These are phyloP conservation scores for Synanceia verrucosa DNA, from an alignment of 2,797 vertebrate genomes.

Conservation along the genomic window DNA sequence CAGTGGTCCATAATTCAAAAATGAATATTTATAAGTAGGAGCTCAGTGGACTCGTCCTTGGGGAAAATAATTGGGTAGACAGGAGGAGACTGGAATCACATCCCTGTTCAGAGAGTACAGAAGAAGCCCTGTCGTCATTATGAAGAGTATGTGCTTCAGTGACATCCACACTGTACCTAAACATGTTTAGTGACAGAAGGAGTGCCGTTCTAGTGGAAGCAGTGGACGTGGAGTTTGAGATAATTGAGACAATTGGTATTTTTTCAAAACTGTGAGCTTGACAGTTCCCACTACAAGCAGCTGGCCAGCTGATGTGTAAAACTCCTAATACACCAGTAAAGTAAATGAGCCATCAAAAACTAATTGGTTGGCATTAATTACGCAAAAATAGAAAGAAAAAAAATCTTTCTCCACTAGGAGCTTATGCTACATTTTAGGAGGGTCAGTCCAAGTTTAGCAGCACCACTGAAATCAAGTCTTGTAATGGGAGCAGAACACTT, in stretches of 20 bases:
- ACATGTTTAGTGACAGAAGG: conserved; percentile 18
- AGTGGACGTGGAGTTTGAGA: not conserved
- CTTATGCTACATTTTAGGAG: not conserved
- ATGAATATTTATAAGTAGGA: conserved; percentile 80
- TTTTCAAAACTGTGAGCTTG: not conserved
- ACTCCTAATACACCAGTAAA: not conserved
- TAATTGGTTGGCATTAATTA: not conserved
- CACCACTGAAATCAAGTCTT: not conserved
- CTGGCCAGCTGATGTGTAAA: not conserved
- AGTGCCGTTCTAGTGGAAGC: not conserved
- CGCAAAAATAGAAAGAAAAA: not conserved
- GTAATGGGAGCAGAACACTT: not conserved
- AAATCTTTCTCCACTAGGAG: not conserved
- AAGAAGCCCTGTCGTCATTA: conserved; percentile 26
- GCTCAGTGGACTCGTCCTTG: conserved; percentile 58
- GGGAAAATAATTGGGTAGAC: conserved; percentile 65
- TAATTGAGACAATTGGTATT: not conserved
- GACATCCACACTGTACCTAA: conserved; percentile 10
- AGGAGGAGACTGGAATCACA: conserved; percentile 38
- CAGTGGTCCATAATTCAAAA: conserved; percentile 64
- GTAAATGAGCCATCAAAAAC: not conserved
- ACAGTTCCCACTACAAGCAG: not conserved
- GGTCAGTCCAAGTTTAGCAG: not conserved
- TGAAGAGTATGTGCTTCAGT: conserved; percentile 7
- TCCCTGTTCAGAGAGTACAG: conserved; percentile 12